Evolutionary conservation across 1,140 invertebrate species (phyloP).

Genomic region (Odontomachus brunneus): DNA sequence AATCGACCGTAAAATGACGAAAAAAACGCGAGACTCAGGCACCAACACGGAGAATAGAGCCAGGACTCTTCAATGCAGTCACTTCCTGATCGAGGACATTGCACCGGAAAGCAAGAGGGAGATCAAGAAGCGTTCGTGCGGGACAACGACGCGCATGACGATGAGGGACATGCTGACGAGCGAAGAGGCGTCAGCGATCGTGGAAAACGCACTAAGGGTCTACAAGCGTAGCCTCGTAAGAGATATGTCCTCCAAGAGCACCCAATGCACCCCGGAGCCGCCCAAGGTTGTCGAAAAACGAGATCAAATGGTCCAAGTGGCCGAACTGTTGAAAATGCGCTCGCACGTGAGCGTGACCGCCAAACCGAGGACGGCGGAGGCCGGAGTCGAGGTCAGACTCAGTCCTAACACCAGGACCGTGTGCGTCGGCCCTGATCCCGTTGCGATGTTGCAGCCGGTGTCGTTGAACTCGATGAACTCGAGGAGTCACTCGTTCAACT

Average conservation of each 20-base stretch:
- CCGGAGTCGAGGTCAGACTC: conserved; percentile 73
- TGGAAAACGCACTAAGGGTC: conserved; percentile 74
- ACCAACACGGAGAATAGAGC: conserved; percentile 64
- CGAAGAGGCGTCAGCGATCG: conserved; percentile 70
- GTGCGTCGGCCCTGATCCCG: conserved; percentile 77
- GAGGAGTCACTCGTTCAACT: conserved; percentile 81
- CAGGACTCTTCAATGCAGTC: conserved; percentile 62
- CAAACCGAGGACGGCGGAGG: conserved; percentile 81
- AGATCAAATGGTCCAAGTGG: conserved; percentile 81
- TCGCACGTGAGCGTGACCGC: conserved; percentile 82
- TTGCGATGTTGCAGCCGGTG: conserved; percentile 64
- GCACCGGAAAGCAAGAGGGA: conserved; percentile 59
- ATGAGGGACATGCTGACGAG: conserved; percentile 77
- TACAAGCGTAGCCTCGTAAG: conserved; percentile 72
- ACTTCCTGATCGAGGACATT: conserved; percentile 70
- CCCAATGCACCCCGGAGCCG: conserved; percentile 56
- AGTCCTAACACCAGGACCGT: conserved; percentile 76
- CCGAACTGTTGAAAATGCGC: conserved; percentile 76
- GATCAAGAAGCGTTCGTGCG: conserved; percentile 58
- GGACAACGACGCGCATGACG: conserved; percentile 71
- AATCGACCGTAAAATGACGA: conserved; percentile 10
- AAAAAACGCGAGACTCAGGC: conserved; percentile 66
- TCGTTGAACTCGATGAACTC: conserved; percentile 80
- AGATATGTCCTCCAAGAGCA: conserved; percentile 65
- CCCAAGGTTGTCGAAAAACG: conserved; percentile 64